Evolutionary conservation across 2,797 vertebrate genomes (phyloP).

Genomic region (Heliangelus exortis): DNA sequence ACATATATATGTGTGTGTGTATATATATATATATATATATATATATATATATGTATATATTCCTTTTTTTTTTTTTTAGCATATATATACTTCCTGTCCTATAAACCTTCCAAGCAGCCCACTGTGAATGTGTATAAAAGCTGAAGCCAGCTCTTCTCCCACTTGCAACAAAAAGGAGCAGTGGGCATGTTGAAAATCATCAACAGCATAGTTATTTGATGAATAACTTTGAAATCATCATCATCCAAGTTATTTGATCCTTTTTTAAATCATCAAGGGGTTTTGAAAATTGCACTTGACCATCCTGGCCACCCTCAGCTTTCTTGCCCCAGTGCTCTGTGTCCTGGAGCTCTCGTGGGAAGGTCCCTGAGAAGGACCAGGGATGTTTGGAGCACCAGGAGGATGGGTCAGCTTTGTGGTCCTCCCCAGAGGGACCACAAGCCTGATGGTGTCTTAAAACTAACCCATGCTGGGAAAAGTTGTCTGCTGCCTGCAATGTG

Average conservation of each 20-base stretch:
- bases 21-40: no score
- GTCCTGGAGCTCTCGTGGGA: not conserved
- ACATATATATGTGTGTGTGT: not conserved
- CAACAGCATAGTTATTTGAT: no score
- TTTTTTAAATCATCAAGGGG: not conserved
- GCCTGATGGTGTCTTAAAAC: not conserved
- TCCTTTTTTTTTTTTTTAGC: no score
- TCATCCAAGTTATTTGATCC: not conserved
- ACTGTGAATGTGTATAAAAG: not conserved
- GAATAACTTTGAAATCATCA: no score
- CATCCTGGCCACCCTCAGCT: not conserved
- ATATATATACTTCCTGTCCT: not conserved
- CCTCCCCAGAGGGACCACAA: not conserved
- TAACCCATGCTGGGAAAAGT: not conserved
- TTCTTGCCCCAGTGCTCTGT: not conserved
- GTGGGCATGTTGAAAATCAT: not conserved
- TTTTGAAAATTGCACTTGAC: not conserved
- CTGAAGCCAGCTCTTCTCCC: not conserved
- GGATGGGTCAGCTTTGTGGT: not conserved
- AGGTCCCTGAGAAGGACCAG: not conserved
- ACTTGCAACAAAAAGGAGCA: rapidly evolving
- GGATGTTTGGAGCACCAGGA: not conserved
- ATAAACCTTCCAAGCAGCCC: not conserved
- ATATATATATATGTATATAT: no score
- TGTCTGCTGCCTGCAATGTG: not conserved